Percentiles rank a stretch among this genome's conserved stretches.
Evolutionary conservation across 2,113 vertebrate genomes (phyloP).

Genomic region (Rhynchomys soricoides): DNA sequence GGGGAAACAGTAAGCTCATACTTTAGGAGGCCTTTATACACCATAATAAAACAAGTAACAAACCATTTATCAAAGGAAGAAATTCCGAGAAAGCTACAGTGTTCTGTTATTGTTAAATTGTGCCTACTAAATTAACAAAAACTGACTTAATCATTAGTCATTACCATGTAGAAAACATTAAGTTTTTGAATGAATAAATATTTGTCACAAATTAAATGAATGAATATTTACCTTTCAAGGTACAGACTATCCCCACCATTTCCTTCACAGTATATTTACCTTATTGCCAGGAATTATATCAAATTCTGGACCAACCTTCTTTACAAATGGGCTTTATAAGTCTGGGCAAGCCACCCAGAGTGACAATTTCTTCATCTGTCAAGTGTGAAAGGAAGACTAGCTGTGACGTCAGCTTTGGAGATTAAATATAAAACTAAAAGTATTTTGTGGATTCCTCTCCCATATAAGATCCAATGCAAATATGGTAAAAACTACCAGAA

Average conservation of each 20-base stretch:
- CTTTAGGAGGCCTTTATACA: neutral
- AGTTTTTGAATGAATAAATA: neutral
- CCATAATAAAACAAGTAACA: neutral
- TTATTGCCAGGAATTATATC: neutral
- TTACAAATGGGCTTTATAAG: neutral
- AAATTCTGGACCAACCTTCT: neutral
- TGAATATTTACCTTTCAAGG: conserved; percentile 12
- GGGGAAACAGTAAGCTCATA: neutral
- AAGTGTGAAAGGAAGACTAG: neutral
- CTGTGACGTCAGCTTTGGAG: conserved; percentile 16
- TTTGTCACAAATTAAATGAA: neutral
- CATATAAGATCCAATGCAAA: neutral
- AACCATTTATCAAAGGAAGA: neutral
- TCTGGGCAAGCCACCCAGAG: neutral
- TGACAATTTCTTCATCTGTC: neutral
- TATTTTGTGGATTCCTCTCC: neutral
- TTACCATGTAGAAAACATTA: neutral
- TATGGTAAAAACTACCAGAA: neutral
- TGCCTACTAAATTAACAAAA: neutral
- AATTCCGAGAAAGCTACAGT: neutral
- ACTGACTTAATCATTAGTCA: neutral
- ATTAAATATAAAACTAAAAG: neutral
- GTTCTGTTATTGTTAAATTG: neutral
- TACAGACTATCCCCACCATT: neutral
- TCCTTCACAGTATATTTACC: neutral